phyloP scores from a whole-genome alignment of 2,113 vertebrate genomes.

The Rattus rattus region DNA sequence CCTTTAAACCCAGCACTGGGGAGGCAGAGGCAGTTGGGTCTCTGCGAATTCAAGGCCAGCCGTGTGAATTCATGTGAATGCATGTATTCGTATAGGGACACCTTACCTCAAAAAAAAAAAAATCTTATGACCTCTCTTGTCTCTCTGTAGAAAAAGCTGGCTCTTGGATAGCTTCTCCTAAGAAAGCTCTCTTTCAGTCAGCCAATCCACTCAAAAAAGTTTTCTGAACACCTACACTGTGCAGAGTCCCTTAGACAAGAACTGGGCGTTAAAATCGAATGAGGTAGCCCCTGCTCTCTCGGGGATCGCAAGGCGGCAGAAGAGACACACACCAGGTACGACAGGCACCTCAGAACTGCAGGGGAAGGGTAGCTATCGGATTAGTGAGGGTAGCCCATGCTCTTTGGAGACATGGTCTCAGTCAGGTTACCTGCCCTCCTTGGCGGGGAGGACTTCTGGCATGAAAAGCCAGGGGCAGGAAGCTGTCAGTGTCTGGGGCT shows the following conservation, averaged over 20 bases:
- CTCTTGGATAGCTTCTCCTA: neutral
- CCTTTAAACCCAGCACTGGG: neutral
- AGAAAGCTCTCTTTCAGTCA: slow-evolving; percentile 1
- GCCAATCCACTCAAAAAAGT: neutral
- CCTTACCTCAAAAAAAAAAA: neutral
- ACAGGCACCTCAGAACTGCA: neutral
- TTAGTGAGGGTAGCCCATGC: rapidly evolving
- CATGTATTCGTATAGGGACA: neutral
- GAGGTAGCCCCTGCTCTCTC: neutral
- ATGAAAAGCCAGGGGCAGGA: neutral
- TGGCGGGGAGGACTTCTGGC: neutral
- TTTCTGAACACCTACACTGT: neutral
- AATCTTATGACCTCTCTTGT: neutral
- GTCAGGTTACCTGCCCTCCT: neutral
- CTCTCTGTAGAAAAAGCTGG: slow-evolving; percentile 8
- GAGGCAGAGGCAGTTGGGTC: neutral
- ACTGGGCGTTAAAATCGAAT: neutral
- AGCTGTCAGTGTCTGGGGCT: neutral
- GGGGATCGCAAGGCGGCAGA: neutral
- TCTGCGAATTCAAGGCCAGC: neutral
- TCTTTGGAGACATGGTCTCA: neutral
- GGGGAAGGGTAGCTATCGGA: neutral
- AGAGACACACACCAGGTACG: neutral
- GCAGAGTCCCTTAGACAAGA: neutral
- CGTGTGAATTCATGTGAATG: neutral